Percentiles rank a stretch among this genome's conserved stretches.
These are phyloP conservation scores for Gymnocheta viridis DNA, from an alignment of 2,888 invertebrate genomes.

Conservation along the genomic window DNA sequence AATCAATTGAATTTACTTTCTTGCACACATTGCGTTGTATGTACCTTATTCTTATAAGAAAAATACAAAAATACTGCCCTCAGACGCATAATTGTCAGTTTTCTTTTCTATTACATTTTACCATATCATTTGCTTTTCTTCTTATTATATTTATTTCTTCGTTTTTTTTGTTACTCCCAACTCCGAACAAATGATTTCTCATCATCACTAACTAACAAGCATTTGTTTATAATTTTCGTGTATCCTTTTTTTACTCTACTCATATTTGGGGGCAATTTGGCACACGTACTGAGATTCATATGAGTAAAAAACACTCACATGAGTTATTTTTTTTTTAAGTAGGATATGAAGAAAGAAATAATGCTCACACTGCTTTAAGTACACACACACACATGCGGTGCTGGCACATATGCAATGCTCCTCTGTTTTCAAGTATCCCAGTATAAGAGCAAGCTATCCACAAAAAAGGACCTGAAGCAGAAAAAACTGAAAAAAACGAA, in stretches of 20 bases:
- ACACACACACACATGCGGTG: not conserved
- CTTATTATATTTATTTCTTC: not conserved
- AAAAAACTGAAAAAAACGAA: too few species aligned
- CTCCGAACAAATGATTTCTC: slow-evolving; percentile 23
- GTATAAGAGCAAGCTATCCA: too few species aligned
- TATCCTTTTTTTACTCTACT: not conserved
- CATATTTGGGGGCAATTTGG: not conserved
- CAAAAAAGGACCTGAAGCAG: not conserved
- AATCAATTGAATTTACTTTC: slow-evolving; percentile 12
- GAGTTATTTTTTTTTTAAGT: slow-evolving; percentile 23
- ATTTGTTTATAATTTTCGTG: slow-evolving; percentile 9
- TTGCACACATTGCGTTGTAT: slow-evolving; percentile 14
- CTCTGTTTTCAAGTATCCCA: too few species aligned
- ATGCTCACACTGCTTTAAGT: slow-evolving; percentile 2
- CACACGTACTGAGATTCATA: not conserved
- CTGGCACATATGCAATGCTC: not conserved
- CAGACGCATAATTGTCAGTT: slow-evolving; percentile 6
- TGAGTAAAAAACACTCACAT: slow-evolving; percentile 34
- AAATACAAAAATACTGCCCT: slow-evolving; percentile 23
- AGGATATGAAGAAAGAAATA: not conserved
- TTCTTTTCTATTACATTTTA: not conserved
- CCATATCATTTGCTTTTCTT: not conserved
- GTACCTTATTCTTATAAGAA: slow-evolving; percentile 38
- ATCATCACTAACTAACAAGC: not conserved
- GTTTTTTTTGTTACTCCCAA: not conserved